Percentiles rank a stretch among this genome's conserved stretches.
Evolutionary conservation across 2,888 invertebrate genomes (phyloP).

Genomic region (Hipparchia semele): DNA sequence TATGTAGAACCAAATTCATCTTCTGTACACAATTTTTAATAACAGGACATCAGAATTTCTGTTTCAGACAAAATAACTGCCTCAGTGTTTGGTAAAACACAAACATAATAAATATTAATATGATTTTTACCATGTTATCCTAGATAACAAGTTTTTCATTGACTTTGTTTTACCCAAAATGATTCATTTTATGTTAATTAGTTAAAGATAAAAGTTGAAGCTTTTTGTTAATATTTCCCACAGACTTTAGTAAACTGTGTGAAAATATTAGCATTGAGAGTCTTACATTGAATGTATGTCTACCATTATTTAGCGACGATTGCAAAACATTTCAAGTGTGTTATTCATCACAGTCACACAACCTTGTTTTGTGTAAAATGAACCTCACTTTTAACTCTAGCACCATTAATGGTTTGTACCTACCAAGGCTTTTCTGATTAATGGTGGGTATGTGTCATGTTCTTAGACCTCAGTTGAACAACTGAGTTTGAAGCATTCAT

Average conservation of each 20-base stretch:
- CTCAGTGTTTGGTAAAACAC: too few relatives aligned
- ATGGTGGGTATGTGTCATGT: slow-evolving; percentile 9
- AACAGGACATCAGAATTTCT: too few relatives aligned
- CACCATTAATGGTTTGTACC: slow-evolving; percentile 26
- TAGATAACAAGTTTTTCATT: neutral
- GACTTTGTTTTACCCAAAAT: slow-evolving; percentile 12
- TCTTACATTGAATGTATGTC: slow-evolving; percentile 56
- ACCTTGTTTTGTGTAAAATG: slow-evolving; percentile 64
- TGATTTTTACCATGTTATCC: neutral
- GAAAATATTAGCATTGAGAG: slow-evolving; percentile 76
- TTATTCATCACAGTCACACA: slow-evolving; percentile 64
- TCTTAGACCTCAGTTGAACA: neutral
- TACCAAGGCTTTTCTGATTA: slow-evolving; percentile 29
- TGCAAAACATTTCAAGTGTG: slow-evolving; percentile 64
- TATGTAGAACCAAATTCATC: too few relatives aligned
- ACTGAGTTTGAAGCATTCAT: neutral
- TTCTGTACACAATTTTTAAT: too few relatives aligned
- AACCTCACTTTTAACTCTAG: slow-evolving; percentile 49
- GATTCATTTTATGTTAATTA: slow-evolving; percentile 32
- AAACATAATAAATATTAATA: neutral
- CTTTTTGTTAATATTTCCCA: slow-evolving; percentile 42
- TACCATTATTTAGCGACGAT: slow-evolving; percentile 55
- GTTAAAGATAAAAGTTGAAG: slow-evolving; percentile 13
- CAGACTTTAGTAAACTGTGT: slow-evolving; percentile 55
- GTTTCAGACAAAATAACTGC: too few relatives aligned